phyloP scores from a whole-genome alignment of 1,140 invertebrate species.

The Drosophila nasuta region DNA sequence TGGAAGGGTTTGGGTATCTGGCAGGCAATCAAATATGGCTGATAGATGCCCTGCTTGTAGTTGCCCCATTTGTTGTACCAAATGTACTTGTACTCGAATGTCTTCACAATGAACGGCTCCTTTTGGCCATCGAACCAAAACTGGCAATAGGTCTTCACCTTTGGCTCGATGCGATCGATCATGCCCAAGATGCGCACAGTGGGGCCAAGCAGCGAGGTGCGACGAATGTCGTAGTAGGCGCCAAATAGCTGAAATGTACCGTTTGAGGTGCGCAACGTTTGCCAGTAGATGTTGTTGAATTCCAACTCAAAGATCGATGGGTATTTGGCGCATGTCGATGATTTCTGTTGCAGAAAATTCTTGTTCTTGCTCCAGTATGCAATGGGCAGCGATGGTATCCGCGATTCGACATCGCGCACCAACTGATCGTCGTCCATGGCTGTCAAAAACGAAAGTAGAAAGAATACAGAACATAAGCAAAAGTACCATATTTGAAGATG shows the following conservation, averaged over 20 bases:
- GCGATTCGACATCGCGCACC: conserved; percentile 90
- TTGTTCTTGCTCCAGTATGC: conserved; percentile 92
- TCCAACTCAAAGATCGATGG: conserved; percentile 94
- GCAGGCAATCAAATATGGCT: conserved; percentile 96
- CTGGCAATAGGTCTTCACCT: conserved; percentile 93
- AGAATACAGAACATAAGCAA: background rate
- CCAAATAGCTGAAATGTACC: conserved; percentile 95
- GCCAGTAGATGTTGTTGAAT: conserved; percentile 97
- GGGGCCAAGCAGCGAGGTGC: conserved; percentile 91
- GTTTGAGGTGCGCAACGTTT: conserved; percentile 91
- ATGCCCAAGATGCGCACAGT: conserved; percentile 94
- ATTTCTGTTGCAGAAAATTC: conserved; percentile 88
- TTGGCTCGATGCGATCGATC: conserved; percentile 95
- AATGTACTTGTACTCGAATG: conserved; percentile 96
- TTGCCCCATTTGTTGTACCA: conserved; percentile 98
- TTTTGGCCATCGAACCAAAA: conserved; percentile 95
- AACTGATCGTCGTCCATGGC: conserved; percentile 89
- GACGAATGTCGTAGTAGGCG: conserved; percentile 94
- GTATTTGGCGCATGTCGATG: conserved; percentile 91
- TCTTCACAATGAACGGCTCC: conserved; percentile 91
- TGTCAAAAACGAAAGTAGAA: conserved; percentile 4
- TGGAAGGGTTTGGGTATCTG: conserved; percentile 91
- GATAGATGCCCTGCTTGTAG: conserved; percentile 95
- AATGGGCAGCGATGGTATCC: conserved; percentile 92
- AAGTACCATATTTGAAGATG: too few species aligned